Conservation (phyloP, 2,888 invertebrate genomes). For the Drosophila mayaguana region DNA sequence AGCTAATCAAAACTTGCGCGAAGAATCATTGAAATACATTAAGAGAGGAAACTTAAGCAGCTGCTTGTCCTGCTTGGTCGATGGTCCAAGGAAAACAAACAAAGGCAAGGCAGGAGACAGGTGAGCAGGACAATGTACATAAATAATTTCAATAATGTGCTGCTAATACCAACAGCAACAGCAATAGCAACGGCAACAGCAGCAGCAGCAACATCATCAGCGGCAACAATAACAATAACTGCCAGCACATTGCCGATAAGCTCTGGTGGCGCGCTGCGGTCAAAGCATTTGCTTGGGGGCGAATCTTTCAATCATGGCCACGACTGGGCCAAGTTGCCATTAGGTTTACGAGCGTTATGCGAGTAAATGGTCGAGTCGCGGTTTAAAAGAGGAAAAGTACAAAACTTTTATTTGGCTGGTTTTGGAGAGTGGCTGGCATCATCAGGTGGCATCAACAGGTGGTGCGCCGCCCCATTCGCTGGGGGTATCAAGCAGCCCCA, state of each 20-base stretch:
- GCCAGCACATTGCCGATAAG: conserved; percentile 34
- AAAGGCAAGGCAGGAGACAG: neutral
- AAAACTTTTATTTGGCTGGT: conserved; percentile 53
- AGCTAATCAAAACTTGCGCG: conserved; percentile 32
- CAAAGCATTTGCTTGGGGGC: conserved; percentile 54
- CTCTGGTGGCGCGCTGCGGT: conserved; percentile 45
- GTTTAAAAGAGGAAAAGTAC: conserved; percentile 40
- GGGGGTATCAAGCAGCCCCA: neutral
- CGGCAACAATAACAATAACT: conserved; percentile 35
- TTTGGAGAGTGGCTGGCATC: neutral
- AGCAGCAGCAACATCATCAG: conserved; percentile 15
- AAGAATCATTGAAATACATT: conserved; percentile 40
- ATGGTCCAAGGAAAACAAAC: conserved; percentile 40
- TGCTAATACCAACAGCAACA: conserved; percentile 60
- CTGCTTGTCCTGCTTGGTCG: conserved; percentile 44
- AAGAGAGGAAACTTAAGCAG: conserved; percentile 53
- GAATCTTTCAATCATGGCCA: conserved; percentile 59
- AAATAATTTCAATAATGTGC: conserved; percentile 75
- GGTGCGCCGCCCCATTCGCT: neutral
- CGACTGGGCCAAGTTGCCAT: conserved; percentile 43
- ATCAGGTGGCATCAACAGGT: conserved; percentile 26
- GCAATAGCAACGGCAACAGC: conserved; percentile 10
- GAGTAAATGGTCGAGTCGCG: conserved; percentile 35
- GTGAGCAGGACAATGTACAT: conserved; percentile 29
- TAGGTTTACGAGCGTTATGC: conserved; percentile 57